Evolutionary conservation across 2,888 invertebrate species (phyloP).

Genomic region (Bombylius major): DNA sequence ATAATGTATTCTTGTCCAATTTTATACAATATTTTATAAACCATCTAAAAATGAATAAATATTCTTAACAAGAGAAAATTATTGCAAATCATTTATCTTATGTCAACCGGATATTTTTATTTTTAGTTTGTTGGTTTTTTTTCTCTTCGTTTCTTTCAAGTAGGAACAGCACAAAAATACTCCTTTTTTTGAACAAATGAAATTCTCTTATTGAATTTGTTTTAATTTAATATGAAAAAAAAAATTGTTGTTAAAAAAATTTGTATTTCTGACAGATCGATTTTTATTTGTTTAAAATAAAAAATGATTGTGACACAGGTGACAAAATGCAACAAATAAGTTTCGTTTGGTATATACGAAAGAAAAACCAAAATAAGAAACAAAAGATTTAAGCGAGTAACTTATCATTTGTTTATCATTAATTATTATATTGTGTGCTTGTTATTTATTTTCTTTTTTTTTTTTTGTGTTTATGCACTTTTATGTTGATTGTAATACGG

Average conservation of each 20-base stretch:
- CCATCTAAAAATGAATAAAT: too few species aligned
- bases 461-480: not conserved
- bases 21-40: too few species aligned
- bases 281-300: conserved; percentile 1
- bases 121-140: not conserved
- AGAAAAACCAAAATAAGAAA: not conserved
- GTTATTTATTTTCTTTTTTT: not conserved
- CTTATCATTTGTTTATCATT: conserved; percentile 1
- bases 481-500: too few species aligned
- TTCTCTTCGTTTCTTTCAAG: too few species aligned
- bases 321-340: too few species aligned
- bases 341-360: too few species aligned
- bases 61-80: not conserved
- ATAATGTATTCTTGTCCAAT: too few species aligned
- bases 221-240: not conserved
- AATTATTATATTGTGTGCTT: not conserved
- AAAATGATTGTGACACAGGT: too few species aligned
- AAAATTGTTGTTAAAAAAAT: conserved; percentile 7
- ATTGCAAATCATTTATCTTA: conserved; percentile 5
- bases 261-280: conserved; percentile 10
- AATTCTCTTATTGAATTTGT: not conserved
- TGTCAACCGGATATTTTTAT: conserved; percentile 7
- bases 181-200: too few species aligned
- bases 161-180: too few species aligned
- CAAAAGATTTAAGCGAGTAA: conserved; percentile 6